Conservation (phyloP, 2,797 vertebrate species). For the Allobates femoralis region DNA sequence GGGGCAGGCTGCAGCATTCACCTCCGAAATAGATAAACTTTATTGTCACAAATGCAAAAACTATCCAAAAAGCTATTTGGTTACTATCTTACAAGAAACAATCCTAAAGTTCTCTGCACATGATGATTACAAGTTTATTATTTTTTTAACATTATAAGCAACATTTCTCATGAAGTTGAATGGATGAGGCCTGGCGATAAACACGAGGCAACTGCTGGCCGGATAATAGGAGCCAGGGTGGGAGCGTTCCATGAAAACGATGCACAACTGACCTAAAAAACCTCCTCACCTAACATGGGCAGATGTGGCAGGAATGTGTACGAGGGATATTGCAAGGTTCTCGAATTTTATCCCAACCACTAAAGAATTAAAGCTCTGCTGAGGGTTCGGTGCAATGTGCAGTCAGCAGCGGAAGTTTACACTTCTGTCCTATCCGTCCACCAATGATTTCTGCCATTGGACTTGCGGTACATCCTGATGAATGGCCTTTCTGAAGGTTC, state of each 20-base stretch:
- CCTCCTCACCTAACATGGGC: background rate
- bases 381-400: background rate
- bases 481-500: background rate
- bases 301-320: background rate
- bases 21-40: background rate
- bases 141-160: too few species aligned
- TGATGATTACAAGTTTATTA: too few species aligned
- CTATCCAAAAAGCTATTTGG: background rate
- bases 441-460: background rate
- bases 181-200: background rate
- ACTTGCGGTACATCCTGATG: background rate
- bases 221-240: background rate
- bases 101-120: background rate
- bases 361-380: background rate
- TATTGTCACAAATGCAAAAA: background rate
- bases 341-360: background rate
- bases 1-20: background rate
- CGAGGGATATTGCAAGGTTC: background rate
- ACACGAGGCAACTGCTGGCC: background rate
- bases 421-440: background rate
- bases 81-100: background rate
- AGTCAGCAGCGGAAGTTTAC: background rate
- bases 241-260: background rate
- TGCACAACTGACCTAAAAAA: background rate
- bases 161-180: too few species aligned